A percentile compares a stretch with the other conserved stretches of the same genome.
phyloP scores from a whole-genome alignment of 2,113 vertebrate species.

The Mormyrus lacerda region DNA sequence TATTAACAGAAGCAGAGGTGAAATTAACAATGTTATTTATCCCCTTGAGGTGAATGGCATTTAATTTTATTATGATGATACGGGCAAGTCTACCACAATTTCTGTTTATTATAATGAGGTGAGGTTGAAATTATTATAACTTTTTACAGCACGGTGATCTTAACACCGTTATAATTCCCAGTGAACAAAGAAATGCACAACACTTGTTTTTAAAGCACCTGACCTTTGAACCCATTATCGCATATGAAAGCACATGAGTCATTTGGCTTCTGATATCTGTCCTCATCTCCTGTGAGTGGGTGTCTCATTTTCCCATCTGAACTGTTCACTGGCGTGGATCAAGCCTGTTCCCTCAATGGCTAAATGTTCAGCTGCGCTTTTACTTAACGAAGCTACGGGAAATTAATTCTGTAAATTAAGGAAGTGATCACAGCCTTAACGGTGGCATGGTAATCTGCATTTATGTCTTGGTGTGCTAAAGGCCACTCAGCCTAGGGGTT shows the following conservation, averaged over 20 bases:
- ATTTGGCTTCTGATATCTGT: neutral
- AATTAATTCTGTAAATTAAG: neutral
- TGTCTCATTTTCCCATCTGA: neutral
- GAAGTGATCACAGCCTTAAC: neutral
- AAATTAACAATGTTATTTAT: slow-evolving; percentile 1
- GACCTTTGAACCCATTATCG: slow-evolving; percentile 11
- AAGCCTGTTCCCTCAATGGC: neutral
- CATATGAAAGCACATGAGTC: neutral
- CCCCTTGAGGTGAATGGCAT: neutral
- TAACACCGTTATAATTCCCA: neutral
- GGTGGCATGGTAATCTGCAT: neutral
- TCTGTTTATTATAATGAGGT: neutral
- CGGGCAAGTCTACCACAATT: neutral
- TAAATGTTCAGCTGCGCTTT: neutral
- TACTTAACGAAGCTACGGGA: neutral
- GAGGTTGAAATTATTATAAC: neutral
- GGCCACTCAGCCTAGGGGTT: neutral
- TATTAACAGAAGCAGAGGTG: neutral
- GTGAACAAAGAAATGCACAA: neutral
- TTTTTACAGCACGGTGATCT: neutral
- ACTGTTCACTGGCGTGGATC: neutral
- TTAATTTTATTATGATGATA: neutral
- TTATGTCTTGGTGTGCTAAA: neutral
- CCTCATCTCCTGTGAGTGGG: neutral
- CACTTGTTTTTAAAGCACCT: neutral